Base-by-base conservation (phyloP, 2,113 vertebrate species). In the Rhinoderma darwinii region DNA sequence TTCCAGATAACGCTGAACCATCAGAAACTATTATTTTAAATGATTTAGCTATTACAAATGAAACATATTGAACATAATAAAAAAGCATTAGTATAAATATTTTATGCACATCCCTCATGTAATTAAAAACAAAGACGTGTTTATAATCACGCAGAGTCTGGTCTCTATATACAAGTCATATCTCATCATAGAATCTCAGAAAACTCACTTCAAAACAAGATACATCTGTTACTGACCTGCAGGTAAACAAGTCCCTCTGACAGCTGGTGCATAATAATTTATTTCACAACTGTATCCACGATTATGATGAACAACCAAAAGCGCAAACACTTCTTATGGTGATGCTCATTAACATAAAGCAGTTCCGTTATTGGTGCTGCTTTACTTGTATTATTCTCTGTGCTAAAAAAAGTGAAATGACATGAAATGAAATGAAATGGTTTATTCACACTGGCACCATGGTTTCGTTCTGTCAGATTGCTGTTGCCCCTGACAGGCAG, bases 101-200 rank as follows among this genome's bases (percentile, higher is more conserved):
- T 75, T 39, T 75, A 44, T 27, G 41, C 41, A 44, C 41, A 47
- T 27, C 20, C 27, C 27, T 44, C 22, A 75, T 75, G 25, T 75
- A 39, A 75, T 75, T 75, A 75, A 75, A 27, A 75, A 74, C 73
- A 44, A 75, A 75, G 41, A 32, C 63, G 22, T 22, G n/a, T 66
- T 66, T 66, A 66, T 66, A 75, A 47, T 75, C 41, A 75, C 12
- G n/a, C 41, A 18, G 15, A 10, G 39, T 75, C 25, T 75, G 22
- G 73, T 11, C 73, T 75, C n/a, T 14, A 8, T 43, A 22, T 43
- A 74, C 25, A 47, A 43, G 73, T 7, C 14, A 41, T 75, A 75
- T 75, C 22, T 75, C 37, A 22, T 37, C 37, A 73, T 32, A 11
- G 12, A 27, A 73, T 43, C 20, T 73, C 70, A 41, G 22, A 73